These are phyloP conservation scores for Eupristina koningsbergeri DNA, from an alignment of 1,140 invertebrate species.

Conservation along the genomic window DNA sequence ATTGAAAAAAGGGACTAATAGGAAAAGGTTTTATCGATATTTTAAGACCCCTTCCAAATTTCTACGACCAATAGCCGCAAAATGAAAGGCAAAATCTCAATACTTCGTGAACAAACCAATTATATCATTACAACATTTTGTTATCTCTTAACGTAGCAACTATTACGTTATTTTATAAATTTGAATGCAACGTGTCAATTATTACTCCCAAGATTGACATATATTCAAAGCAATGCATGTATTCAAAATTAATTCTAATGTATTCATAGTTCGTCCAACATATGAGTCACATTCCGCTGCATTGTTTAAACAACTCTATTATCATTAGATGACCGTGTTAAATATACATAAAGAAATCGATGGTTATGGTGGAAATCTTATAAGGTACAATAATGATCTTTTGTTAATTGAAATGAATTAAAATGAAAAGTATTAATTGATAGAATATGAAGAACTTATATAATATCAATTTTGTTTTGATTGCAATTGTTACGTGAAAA, in stretches of 20 bases:
- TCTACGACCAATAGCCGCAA: no score
- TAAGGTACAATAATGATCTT: not conserved
- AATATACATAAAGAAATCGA: slow-evolving; percentile 41
- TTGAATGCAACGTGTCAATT: slow-evolving; percentile 43
- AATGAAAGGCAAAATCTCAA: no score
- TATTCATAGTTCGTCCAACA: slow-evolving; percentile 55
- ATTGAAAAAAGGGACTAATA: no score
- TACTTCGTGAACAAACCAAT: no score
- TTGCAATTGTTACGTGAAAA: no score
- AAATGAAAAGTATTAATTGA: no score
- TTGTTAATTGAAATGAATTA: not conserved
- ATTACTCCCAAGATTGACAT: slow-evolving; percentile 19
- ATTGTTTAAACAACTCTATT: slow-evolving; percentile 56
- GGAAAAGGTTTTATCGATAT: no score
- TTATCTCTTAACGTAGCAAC: not conserved
- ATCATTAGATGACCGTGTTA: slow-evolving; percentile 38
- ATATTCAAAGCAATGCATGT: not conserved
- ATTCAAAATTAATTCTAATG: slow-evolving; percentile 46
- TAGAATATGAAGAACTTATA: no score
- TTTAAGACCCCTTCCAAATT: no score
- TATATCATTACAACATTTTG: slow-evolving; percentile 29
- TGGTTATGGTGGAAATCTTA: not conserved
- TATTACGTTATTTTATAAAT: slow-evolving; percentile 26
- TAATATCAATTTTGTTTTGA: no score
- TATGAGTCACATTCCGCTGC: slow-evolving; percentile 58